phyloP scores from a whole-genome alignment of 2,888 invertebrate genomes.

The Heliconius hortense region DNA sequence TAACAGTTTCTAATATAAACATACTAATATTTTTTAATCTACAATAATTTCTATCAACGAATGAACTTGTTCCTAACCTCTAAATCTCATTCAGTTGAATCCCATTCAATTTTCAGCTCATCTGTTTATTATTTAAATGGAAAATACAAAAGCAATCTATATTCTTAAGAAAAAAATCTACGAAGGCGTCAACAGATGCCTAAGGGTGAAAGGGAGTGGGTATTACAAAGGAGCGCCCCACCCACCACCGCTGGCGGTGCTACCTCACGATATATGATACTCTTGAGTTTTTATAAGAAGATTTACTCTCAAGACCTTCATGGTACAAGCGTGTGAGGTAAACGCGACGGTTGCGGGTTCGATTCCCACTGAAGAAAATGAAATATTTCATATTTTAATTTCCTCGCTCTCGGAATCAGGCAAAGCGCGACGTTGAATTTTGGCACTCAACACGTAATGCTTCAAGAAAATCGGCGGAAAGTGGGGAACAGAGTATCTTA shows the following conservation, averaged over 20 bases:
- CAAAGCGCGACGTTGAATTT: too few species aligned
- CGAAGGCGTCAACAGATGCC: slow-evolving; percentile 50
- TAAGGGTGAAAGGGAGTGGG: slow-evolving; percentile 45
- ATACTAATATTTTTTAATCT: too few species aligned
- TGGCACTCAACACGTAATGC: too few species aligned
- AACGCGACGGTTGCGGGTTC: too few species aligned
- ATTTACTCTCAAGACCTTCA: background rate
- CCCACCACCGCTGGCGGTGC: slow-evolving; percentile 51
- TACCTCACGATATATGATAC: slow-evolving; percentile 41
- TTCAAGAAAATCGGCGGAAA: too few species aligned
- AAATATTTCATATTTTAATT: too few species aligned
- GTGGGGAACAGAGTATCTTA: too few species aligned
- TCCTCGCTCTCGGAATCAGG: too few species aligned
- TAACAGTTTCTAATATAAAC: too few species aligned
- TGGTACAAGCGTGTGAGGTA: too few species aligned
- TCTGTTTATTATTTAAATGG: background rate
- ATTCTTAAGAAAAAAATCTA: slow-evolving; percentile 24
- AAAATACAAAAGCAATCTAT: slow-evolving; percentile 20
- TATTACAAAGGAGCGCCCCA: slow-evolving; percentile 53
- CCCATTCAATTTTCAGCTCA: background rate
- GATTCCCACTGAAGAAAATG: too few species aligned
- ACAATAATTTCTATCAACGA: background rate
- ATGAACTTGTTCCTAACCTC: background rate
- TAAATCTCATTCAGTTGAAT: background rate
- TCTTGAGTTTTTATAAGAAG: slow-evolving; percentile 8